These are phyloP conservation scores for Nannoperca obscura DNA, from an alignment of 2,797 vertebrate genomes.

Conservation along the genomic window DNA sequence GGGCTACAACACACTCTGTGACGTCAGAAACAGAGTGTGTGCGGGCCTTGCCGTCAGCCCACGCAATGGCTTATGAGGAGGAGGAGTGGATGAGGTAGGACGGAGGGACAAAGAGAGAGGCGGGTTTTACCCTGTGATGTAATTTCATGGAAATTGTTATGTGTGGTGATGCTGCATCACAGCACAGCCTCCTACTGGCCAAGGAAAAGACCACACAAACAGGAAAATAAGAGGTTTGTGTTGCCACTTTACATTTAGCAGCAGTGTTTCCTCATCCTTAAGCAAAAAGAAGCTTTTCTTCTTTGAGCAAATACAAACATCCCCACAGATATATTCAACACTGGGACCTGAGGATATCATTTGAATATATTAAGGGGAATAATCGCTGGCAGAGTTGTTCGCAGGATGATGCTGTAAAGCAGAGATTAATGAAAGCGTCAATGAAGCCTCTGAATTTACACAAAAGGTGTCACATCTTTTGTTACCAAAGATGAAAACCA, in stretches of 20 bases:
- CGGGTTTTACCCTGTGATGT: conserved; percentile 77
- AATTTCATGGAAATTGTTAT: conserved; percentile 70
- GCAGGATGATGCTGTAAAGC: background rate
- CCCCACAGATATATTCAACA: too few relatives aligned
- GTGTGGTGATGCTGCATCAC: conserved; percentile 52
- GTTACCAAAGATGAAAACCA: background rate
- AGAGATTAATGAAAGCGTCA: background rate
- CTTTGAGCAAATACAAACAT: background rate
- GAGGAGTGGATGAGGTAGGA: conserved; percentile 38
- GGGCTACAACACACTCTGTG: conserved; percentile 59
- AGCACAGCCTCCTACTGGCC: conserved; percentile 65
- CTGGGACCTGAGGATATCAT: background rate
- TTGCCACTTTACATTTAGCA: conserved; percentile 3
- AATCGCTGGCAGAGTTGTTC: background rate
- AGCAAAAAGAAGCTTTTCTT: background rate
- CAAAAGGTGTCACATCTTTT: background rate
- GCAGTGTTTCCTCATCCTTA: background rate
- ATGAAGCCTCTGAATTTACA: background rate
- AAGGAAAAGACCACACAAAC: conserved; percentile 9
- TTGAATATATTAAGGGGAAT: background rate
- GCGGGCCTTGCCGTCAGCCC: conserved; percentile 60
- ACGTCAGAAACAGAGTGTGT: conserved; percentile 69
- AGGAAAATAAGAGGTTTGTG: background rate
- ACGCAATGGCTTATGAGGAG: conserved; percentile 52
- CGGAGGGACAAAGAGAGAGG: conserved; percentile 34